Evolutionary conservation across 2,113 vertebrate species (phyloP).

Genomic region (Accipiter virgatus): DNA sequence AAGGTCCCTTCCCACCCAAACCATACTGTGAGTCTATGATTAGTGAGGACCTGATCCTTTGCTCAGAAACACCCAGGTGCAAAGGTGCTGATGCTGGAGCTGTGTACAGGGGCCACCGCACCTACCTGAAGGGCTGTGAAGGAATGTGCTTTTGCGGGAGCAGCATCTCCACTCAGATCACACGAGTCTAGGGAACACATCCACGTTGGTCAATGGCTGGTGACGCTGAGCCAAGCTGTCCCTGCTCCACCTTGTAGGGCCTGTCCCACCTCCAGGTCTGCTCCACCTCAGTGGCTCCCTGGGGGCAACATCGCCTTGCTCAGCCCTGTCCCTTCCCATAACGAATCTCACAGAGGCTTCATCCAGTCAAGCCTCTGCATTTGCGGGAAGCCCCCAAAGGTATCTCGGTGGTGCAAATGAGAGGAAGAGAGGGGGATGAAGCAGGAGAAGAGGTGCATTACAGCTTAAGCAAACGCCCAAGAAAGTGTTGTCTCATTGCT

Average conservation of each 20-base stretch:
- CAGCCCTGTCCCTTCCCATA: not conserved
- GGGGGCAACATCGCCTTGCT: fast-evolving
- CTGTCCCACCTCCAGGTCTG: not conserved
- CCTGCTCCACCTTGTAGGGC: not conserved
- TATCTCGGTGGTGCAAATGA: fast-evolving
- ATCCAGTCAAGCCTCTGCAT: not conserved
- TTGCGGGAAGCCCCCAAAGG: not conserved
- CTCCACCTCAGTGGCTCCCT: fast-evolving
- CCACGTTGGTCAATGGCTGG: fast-evolving
- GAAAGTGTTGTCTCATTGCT: not conserved
- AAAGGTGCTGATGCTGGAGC: not conserved
- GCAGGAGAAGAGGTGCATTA: not conserved
- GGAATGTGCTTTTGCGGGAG: not conserved
- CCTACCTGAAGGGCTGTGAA: fast-evolving
- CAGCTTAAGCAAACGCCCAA: not conserved
- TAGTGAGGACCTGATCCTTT: not conserved
- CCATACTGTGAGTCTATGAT: not conserved
- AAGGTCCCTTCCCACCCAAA: not conserved
- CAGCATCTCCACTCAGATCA: not conserved
- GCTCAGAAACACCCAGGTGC: not conserved
- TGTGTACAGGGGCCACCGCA: fast-evolving
- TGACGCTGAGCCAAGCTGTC: not conserved
- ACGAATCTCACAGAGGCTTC: not conserved
- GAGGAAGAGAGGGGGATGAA: not conserved
- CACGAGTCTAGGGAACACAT: not conserved